Evolutionary conservation across 2,888 invertebrate species (phyloP).

Genomic region (Cecidostiba fungosa): DNA sequence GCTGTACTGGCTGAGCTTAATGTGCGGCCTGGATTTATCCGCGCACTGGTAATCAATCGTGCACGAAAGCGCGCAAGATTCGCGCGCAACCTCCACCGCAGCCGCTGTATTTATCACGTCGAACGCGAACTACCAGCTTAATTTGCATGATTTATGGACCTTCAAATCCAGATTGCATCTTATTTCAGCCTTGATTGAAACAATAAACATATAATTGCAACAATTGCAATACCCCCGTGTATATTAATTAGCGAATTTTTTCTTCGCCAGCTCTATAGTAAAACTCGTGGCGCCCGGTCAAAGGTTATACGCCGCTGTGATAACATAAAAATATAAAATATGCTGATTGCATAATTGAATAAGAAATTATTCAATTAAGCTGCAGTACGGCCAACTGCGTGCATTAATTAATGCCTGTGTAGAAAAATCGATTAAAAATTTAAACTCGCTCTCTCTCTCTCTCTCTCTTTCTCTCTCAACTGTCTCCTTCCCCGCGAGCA

Average conservation of each 20-base stretch:
- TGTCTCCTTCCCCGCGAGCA: not conserved
- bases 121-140: conserved; percentile 71
- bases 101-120: conserved; percentile 78
- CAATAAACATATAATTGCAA: no score
- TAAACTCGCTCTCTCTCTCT: not conserved
- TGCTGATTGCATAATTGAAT: not conserved
- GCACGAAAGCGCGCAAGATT: conserved; percentile 65
- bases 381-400: not conserved
- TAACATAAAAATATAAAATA: no score
- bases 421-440: not conserved
- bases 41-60: conserved; percentile 76
- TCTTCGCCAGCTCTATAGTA: no score
- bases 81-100: conserved; percentile 69
- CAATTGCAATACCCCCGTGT: no score
- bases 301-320: no score
- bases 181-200: conserved; percentile 38
- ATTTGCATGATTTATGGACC: conserved; percentile 78
- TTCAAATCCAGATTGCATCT: conserved; percentile 66
- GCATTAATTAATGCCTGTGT: not conserved
- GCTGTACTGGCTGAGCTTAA: conserved; percentile 71
- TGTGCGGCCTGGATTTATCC: conserved; percentile 78
- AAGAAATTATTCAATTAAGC: not conserved
- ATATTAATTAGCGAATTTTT: no score
- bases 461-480: no score
- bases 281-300: no score